phyloP scores from a whole-genome alignment of 2,113 vertebrate genomes.

The Caranx melampygus region DNA sequence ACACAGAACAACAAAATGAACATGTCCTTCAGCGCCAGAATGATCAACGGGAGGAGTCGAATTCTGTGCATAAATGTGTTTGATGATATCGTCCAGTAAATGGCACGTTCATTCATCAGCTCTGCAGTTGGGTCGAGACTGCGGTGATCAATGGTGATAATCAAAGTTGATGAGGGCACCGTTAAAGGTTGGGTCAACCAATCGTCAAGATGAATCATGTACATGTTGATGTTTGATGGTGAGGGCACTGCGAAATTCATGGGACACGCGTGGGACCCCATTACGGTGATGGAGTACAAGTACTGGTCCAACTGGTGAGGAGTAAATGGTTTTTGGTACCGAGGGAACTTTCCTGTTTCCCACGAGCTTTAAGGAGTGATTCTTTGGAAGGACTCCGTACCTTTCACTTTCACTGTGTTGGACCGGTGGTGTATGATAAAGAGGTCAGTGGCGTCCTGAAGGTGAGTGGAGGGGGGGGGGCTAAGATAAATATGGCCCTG shows the following conservation, averaged over 20 bases:
- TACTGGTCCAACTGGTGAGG: too few species aligned
- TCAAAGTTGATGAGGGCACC: not conserved
- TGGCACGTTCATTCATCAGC: not conserved
- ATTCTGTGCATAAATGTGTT: too few species aligned
- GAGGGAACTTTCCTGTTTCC: not conserved
- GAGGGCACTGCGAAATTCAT: not conserved
- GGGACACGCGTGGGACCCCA: not conserved
- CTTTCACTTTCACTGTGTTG: too few species aligned
- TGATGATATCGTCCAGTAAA: not conserved
- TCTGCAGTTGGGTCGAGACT: not conserved
- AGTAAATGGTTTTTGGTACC: not conserved
- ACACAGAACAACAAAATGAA: too few species aligned
- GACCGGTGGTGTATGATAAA: slow-evolving; percentile 9
- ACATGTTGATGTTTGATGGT: not conserved
- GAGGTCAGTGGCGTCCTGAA: slow-evolving; percentile 9
- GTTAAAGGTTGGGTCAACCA: not conserved
- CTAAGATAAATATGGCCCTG: slow-evolving; percentile 11
- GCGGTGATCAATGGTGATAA: not conserved
- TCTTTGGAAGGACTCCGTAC: not conserved
- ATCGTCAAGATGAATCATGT: not conserved
- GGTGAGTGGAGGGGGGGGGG: slow-evolving; percentile 1
- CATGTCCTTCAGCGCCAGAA: not conserved
- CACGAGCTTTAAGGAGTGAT: not conserved
- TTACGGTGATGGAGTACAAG: slow-evolving; percentile 28
- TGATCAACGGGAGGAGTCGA: not conserved